Evolutionary conservation across 2,888 invertebrate genomes (phyloP).

Genomic region (Lycia hirtaria): DNA sequence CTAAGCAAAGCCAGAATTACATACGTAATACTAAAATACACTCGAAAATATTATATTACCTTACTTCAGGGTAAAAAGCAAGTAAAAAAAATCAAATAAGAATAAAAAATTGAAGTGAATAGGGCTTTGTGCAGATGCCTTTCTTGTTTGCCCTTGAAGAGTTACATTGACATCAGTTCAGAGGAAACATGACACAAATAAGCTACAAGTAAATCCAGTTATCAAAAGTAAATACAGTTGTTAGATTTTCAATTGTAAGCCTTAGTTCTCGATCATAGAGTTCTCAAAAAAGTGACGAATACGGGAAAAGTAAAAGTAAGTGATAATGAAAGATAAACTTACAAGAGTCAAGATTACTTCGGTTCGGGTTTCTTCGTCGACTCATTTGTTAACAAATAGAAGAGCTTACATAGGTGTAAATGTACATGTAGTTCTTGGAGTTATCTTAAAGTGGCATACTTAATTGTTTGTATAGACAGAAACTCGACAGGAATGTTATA

Average conservation of each 20-base stretch:
- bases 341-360: slow-evolving; percentile 40
- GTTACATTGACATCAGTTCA: not conserved
- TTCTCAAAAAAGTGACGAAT: slow-evolving; percentile 1
- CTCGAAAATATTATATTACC: no score
- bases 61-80: no score
- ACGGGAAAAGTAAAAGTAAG: slow-evolving; percentile 32
- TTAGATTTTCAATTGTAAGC: not conserved
- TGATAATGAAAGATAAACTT: slow-evolving; percentile 47
- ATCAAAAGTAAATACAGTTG: slow-evolving; percentile 58
- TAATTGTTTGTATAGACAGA: slow-evolving; percentile 2
- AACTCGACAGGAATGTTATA: not conserved
- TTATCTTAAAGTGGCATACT: not conserved
- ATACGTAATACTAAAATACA: no score
- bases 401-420: slow-evolving; percentile 33
- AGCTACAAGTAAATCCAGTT: slow-evolving; percentile 51
- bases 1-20: no score
- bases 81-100: no score
- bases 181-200: slow-evolving; percentile 33
- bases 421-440: not conserved
- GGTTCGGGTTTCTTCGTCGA: slow-evolving; percentile 40
- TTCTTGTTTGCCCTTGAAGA: not conserved
- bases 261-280: slow-evolving; percentile 19
- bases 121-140: not conserved
- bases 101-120: not conserved
- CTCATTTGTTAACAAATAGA: slow-evolving; percentile 57